Base-by-base conservation (phyloP, 2,113 vertebrate genomes). In the Monopterus albus region DNA sequence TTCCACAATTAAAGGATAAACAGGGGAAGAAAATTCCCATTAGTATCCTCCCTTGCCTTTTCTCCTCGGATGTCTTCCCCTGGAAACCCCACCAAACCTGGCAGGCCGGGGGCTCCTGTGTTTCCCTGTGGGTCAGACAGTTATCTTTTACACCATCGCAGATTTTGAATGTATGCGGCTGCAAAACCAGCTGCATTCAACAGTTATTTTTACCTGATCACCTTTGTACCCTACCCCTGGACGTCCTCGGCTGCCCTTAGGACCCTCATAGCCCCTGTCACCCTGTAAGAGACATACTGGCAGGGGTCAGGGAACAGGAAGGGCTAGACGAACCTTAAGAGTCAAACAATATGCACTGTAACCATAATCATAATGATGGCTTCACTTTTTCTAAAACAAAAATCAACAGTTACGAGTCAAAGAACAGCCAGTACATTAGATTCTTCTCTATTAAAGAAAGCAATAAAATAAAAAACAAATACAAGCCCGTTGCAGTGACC, bases 201-300 rank as follows among this genome's bases (percentile, higher is more conserved):
- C n/a, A n/a, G n/a, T n/a, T n/a, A n/a, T n/a, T n/a, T n/a, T n/a
- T 79, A 97, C 96, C 95, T 96, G 95, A 60, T 95, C 93, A 49
- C 95, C 96, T 92, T 95, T 95, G 55, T 93, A 82, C 35, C 89
- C 88, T 0, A 83, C 13, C 33, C 95, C 95, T 60, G 90, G 90
- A 1, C 49, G 75, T 52, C 95, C 96, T 49, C 72, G 84, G 31
- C 61, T 78, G 56, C 95, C 96, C 64, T 49, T 72, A 35, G 73
- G 87, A 38, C 95, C 95, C 23, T 92, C 78, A 61, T 92, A 95
- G 12, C 95, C 95, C 59, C 94, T 93, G 79, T 95, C 94, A 56
- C 95, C 95, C 96, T 96, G 74, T 58, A 92, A 93, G 55, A 93
- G 92, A 77, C 33, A 75, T 0, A 62, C 9, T 35, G 10, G 13